Conservation (phyloP, 2,797 vertebrate genomes). For the Lepus oiostolus region DNA sequence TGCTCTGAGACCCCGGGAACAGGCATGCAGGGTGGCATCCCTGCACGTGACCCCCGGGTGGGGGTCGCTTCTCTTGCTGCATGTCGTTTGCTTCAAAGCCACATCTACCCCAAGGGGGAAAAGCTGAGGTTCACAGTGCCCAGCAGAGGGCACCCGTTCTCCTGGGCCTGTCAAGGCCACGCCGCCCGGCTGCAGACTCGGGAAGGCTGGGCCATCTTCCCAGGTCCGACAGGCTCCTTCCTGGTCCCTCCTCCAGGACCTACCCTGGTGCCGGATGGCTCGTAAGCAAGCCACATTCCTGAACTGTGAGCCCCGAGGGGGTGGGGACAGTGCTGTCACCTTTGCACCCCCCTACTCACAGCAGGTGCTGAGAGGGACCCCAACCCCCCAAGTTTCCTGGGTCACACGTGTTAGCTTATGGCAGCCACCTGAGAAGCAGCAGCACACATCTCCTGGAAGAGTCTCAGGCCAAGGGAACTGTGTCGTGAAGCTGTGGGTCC, state of each 20-base stretch:
- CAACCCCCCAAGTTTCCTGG: neutral
- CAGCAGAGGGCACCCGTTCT: neutral
- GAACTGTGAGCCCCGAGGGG: accelerated
- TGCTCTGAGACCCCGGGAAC: too few species aligned
- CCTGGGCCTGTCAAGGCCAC: accelerated
- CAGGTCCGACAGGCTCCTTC: neutral
- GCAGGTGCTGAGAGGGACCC: neutral
- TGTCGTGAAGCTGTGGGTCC: neutral
- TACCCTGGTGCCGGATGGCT: too few species aligned
- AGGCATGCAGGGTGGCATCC: accelerated
- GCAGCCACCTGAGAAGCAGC: too few species aligned
- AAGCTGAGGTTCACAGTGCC: accelerated
- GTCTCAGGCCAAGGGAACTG: neutral
- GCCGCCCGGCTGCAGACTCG: neutral
- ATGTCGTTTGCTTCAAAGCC: neutral
- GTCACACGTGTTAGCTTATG: neutral
- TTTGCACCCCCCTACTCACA: too few species aligned
- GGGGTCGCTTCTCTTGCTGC: neutral
- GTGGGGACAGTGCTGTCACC: neutral
- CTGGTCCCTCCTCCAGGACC: accelerated
- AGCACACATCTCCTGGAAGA: neutral
- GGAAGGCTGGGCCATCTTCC: neutral
- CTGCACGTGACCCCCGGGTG: accelerated
- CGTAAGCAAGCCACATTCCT: neutral
- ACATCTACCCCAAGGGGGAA: neutral